A percentile compares a stretch with the other conserved stretches of the same genome.
These are phyloP conservation scores for Nyctereutes procyonoides DNA, from an alignment of 2,113 vertebrate genomes.

Conservation along the genomic window DNA sequence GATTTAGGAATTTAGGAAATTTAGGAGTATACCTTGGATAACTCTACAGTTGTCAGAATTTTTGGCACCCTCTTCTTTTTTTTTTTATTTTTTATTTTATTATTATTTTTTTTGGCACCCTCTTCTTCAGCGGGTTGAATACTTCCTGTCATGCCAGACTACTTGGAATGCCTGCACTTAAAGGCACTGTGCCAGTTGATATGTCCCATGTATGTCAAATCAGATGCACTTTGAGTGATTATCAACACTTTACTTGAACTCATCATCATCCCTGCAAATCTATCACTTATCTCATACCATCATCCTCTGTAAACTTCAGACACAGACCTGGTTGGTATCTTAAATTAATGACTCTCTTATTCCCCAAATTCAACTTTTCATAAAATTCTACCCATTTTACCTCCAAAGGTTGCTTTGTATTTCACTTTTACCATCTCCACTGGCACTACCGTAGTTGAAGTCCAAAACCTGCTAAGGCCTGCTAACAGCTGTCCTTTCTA, in stretches of 20 bases:
- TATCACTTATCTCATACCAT: neutral
- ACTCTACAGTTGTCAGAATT: neutral
- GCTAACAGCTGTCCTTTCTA: neutral
- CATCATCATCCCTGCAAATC: neutral
- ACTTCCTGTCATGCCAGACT: neutral
- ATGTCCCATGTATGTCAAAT: neutral
- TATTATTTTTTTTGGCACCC: neutral
- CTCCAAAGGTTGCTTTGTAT: neutral
- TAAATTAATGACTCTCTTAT: constrained; percentile 12
- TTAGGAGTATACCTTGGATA: neutral
- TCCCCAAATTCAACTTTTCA: constrained; percentile 27
- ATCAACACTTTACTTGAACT: neutral
- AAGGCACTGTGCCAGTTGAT: neutral
- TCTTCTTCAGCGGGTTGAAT: neutral
- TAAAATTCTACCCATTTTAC: neutral
- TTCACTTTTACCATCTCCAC: neutral
- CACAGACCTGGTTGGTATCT: neutral
- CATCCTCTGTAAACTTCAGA: neutral
- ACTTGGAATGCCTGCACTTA: neutral
- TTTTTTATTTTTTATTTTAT: too few species aligned
- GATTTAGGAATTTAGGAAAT: neutral
- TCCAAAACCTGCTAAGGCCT: neutral
- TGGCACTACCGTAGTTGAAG: neutral
- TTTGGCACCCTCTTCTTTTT: neutral
- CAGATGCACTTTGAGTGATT: neutral